Base-by-base conservation (phyloP, 1,140 invertebrate species). In the Galleria mellonella region DNA sequence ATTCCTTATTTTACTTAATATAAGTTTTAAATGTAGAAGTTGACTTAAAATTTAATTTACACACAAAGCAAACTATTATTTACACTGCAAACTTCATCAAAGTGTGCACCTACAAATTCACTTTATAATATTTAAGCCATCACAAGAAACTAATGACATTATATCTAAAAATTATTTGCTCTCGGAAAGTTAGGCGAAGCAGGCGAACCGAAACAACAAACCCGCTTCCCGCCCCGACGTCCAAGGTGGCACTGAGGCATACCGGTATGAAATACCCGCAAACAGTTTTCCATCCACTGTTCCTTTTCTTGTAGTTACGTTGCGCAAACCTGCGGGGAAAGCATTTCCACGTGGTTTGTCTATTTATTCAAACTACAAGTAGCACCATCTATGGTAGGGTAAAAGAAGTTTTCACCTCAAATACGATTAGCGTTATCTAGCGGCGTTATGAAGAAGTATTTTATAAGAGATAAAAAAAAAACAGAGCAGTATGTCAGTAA, bases 251-350 rank as follows among this genome's bases (percentile, higher is more conserved):
- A 81, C 76, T 81, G 67, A 75, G 49, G 52, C 52, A 63, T 62
- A 50, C 35, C 52, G 40, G 51, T 60, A 43, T 51, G 32, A 58
- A 61, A 58, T 54, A 51, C 50, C 47, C 58, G 41, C 55, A 59
- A 60, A 72, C 70, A 58, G 47, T 74, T 77, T 74, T 66, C 62
- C 59, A 57, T 66, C 62, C 59, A 57, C 41, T 64, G 56, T 68
- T 76, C 62, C 62, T 72, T 64, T 61, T 58, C 59, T 71, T 60
- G 52, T 58, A 58, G 57, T 50, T 62, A 62, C 55, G 59, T 51
- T 71, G 71, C 70, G 69, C 74, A 74, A 76, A 74, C 71, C 72
- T 76, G 62, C 64, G 53, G 62, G 56, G 64, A 73, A 70, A 62
- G 50, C 64, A 57, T 75, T 75, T 76, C 64, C 72, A 73, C 72